phyloP scores from a whole-genome alignment of 2,797 vertebrate genomes.

The Chiloscyllium punctatum region DNA sequence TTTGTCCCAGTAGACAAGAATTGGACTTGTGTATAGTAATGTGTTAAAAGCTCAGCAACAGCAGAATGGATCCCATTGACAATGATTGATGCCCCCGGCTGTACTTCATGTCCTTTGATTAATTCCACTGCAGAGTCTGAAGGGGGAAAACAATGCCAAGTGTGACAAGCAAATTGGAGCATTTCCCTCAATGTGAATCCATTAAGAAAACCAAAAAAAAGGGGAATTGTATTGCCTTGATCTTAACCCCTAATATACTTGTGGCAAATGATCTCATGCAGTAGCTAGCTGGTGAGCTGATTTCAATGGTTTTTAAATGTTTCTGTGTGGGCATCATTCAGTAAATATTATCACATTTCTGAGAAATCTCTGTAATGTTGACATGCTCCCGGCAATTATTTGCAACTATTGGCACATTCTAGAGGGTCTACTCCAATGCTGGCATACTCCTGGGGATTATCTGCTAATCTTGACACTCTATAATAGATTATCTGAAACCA shows the following conservation, averaged over 20 bases:
- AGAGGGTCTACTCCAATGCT: neutral
- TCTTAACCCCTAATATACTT: neutral
- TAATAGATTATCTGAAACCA: neutral
- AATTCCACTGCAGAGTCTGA: neutral
- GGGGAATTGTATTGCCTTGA: neutral
- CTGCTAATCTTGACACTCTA: neutral
- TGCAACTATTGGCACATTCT: neutral
- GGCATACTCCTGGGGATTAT: neutral
- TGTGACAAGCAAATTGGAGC: neutral
- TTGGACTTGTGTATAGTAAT: neutral
- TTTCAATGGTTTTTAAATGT: neutral
- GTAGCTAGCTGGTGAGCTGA: neutral
- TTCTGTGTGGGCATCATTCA: neutral
- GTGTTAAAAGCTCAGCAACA: neutral
- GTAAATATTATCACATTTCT: neutral
- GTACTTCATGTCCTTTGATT: constrained; percentile 7
- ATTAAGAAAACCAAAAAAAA: neutral
- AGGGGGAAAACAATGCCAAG: neutral
- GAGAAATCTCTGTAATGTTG: neutral
- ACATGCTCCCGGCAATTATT: neutral
- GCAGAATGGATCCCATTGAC: neutral
- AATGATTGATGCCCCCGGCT: neutral
- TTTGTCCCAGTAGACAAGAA: neutral
- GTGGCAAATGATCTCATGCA: neutral
- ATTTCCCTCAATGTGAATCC: neutral